Conservation (phyloP, 2,888 invertebrate species). For the Volucella inflata region DNA sequence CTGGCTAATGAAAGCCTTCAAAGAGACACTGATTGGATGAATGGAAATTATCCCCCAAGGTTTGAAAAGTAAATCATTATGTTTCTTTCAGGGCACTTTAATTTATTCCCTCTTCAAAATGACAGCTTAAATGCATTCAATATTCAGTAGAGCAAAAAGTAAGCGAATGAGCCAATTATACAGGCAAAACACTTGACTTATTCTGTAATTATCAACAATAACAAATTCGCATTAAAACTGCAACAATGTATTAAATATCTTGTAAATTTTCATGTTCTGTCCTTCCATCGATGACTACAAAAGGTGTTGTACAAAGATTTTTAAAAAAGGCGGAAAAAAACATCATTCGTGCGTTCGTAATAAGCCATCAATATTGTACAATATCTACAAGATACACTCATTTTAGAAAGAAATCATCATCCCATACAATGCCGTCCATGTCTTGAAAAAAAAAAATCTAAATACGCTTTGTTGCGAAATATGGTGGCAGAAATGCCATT, state of each 20-base stretch:
- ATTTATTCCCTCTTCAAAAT: too few relatives aligned
- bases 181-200: not conserved
- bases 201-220: not conserved
- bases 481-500: constrained; percentile 66
- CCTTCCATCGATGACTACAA: not conserved
- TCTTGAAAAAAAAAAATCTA: constrained; percentile 24
- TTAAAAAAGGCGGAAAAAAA: constrained; percentile 9
- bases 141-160: constrained; percentile 1
- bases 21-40: too few relatives aligned
- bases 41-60: too few relatives aligned
- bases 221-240: too few relatives aligned
- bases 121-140: too few relatives aligned
- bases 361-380: constrained; percentile 50
- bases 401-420: constrained; percentile 29
- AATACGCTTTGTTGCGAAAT: constrained; percentile 64
- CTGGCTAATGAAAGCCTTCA: too few relatives aligned
- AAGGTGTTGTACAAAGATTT: constrained; percentile 28
- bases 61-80: too few relatives aligned
- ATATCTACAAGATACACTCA: constrained; percentile 7
- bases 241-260: too few relatives aligned
- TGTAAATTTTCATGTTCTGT: too few relatives aligned
- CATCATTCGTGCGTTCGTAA: constrained; percentile 50
- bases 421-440: constrained; percentile 32
- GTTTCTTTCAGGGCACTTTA: too few relatives aligned
- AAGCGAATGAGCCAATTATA: not conserved